phyloP scores from a whole-genome alignment of 2,888 invertebrate genomes.

The Taenaris catops region DNA sequence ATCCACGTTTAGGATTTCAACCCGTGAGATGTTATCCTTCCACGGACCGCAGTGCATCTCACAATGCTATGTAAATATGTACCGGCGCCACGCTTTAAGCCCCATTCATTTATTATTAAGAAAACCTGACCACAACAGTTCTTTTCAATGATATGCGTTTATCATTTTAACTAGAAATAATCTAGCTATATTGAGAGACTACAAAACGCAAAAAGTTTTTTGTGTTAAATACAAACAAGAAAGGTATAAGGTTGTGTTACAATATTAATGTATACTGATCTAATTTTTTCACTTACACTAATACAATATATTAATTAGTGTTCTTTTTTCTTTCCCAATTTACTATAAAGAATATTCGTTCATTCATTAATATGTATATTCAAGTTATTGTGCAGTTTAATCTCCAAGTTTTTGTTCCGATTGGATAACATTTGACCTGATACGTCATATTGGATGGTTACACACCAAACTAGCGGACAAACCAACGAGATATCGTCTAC shows the following conservation, averaged over 20 bases:
- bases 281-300: conserved; percentile 71
- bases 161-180: conserved; percentile 59
- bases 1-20: conserved; percentile 7
- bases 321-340: too few relatives aligned
- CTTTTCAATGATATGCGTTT: conserved; percentile 66
- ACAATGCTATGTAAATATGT: conserved; percentile 27
- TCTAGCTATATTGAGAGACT: conserved; percentile 60
- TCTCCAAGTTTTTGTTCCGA: conserved; percentile 18
- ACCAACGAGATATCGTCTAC: conserved; percentile 2
- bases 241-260: conserved; percentile 44
- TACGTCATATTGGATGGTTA: conserved; percentile 14
- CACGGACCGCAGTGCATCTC: background rate
- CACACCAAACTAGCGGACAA: conserved; percentile 18
- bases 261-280: conserved; percentile 58
- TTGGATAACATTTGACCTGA: conserved; percentile 25
- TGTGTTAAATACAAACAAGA: conserved; percentile 59
- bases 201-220: conserved; percentile 50
- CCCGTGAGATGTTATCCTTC: conserved; percentile 12
- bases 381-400: conserved; percentile 1
- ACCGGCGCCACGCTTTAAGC: conserved; percentile 36
- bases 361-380: too few relatives aligned
- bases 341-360: too few relatives aligned
- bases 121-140: conserved; percentile 49
- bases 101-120: conserved; percentile 44
- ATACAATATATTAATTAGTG: conserved; percentile 62